Conservation (phyloP, 2,113 vertebrate genomes). For the Catagonus wagneri region DNA sequence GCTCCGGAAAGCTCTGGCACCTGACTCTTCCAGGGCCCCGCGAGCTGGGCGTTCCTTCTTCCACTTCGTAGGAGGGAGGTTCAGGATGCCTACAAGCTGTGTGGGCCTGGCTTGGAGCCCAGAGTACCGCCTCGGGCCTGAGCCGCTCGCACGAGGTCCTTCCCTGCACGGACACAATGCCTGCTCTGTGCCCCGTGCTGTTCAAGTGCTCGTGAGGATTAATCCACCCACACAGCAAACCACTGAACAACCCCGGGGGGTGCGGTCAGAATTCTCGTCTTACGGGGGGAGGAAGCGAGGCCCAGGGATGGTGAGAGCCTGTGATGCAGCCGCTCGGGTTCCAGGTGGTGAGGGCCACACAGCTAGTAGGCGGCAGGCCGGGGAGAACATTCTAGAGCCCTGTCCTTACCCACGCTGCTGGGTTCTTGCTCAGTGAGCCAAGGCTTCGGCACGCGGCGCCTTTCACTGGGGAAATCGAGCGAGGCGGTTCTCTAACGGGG, state of each 20-base stretch:
- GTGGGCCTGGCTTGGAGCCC: too few species aligned
- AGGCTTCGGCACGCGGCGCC: background rate
- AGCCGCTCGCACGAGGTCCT: too few species aligned
- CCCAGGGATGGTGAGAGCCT: background rate
- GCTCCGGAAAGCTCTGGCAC: fast-evolving
- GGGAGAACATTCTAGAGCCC: fast-evolving
- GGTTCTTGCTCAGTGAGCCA: background rate
- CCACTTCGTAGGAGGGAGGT: too few species aligned
- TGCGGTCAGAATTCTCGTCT: too few species aligned
- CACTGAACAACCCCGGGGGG: too few species aligned
- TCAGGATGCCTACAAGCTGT: fast-evolving
- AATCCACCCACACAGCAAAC: too few species aligned
- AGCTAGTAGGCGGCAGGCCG: fast-evolving
- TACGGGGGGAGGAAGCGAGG: background rate
- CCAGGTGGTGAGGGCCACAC: background rate
- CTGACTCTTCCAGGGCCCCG: background rate
- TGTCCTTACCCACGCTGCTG: fast-evolving
- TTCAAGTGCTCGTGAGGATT: background rate
- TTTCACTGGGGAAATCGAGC: background rate
- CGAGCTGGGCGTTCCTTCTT: background rate
- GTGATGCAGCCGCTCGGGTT: background rate
- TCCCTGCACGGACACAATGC: background rate
- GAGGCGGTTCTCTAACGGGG: background rate
- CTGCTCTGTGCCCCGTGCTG: background rate
- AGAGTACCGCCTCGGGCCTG: background rate